A percentile compares a stretch with the other conserved stretches of the same genome.
Conservation (phyloP, 2,113 vertebrate species). For the Bucco capensis region DNA sequence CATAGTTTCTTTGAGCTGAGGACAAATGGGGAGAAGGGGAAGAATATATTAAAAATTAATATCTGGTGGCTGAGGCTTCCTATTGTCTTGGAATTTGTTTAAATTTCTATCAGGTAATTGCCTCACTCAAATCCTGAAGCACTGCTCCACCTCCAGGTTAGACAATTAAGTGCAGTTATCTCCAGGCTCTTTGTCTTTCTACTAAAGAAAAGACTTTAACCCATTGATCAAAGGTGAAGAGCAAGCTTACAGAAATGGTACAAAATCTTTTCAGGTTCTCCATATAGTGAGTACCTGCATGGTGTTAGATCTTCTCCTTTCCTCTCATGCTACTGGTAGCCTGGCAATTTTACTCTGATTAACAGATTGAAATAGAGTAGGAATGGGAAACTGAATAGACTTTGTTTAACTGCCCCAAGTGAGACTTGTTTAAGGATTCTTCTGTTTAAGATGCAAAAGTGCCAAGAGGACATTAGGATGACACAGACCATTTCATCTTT, state of each 20-base stretch:
- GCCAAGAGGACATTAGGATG: background rate
- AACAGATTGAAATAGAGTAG: background rate
- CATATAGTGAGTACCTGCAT: fast-evolving
- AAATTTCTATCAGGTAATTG: background rate
- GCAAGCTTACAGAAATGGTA: background rate
- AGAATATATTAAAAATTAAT: background rate
- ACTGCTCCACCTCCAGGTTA: background rate
- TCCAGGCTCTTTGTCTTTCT: background rate
- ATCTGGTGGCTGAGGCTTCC: background rate
- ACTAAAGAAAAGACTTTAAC: background rate
- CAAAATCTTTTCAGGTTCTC: background rate
- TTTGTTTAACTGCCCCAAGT: background rate
- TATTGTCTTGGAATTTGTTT: background rate
- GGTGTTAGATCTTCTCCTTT: background rate
- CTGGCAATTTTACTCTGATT: background rate
- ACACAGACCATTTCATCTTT: background rate
- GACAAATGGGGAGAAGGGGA: fast-evolving
- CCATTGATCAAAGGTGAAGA: background rate
- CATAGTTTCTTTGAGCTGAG: background rate
- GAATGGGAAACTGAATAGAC: background rate
- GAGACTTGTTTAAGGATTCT: background rate
- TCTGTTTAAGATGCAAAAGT: background rate
- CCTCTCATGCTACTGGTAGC: background rate
- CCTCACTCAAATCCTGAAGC: background rate
- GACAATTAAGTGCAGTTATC: background rate